Evolutionary conservation across 2,888 invertebrate genomes (phyloP).

Genomic region (Caenorhabditis sp.): DNA sequence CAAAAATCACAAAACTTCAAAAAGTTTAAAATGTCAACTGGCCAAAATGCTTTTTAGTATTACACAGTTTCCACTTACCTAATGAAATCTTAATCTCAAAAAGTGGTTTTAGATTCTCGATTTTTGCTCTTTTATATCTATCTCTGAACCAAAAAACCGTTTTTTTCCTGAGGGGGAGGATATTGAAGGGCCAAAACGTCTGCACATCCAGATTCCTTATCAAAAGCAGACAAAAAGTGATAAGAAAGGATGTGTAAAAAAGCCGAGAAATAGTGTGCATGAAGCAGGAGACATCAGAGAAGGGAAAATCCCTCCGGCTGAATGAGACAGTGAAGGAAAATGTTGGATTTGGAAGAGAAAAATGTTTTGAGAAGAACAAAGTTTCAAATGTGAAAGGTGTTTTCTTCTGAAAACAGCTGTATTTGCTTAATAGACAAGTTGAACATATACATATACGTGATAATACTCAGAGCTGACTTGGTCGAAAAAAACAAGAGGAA

Average conservation of each 20-base stretch:
- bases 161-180: conserved; percentile 36
- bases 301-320: conserved; percentile 14
- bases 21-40: no score
- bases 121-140: conserved; percentile 13
- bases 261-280: conserved; percentile 18
- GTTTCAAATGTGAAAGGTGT: not conserved
- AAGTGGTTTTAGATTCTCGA: not conserved
- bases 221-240: conserved; percentile 32
- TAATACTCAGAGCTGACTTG: not conserved
- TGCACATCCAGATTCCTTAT: conserved; percentile 26
- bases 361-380: conserved; percentile 16
- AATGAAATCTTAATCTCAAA: not conserved
- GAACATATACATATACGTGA: not conserved
- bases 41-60: not conserved
- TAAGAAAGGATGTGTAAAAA: conserved; percentile 35
- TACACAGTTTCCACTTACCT: not conserved
- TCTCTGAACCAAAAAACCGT: not conserved
- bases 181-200: conserved; percentile 18
- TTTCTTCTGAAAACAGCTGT: not conserved
- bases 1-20: no score
- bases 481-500: not conserved
- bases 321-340: not conserved
- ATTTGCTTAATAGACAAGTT: not conserved
- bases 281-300: conserved; percentile 18
- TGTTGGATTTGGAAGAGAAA: not conserved